Evolutionary conservation across 2,888 invertebrate genomes (phyloP), one percentile per base, ranked within the genome.

Genomic region (Scrobipalpa costella): DNA sequence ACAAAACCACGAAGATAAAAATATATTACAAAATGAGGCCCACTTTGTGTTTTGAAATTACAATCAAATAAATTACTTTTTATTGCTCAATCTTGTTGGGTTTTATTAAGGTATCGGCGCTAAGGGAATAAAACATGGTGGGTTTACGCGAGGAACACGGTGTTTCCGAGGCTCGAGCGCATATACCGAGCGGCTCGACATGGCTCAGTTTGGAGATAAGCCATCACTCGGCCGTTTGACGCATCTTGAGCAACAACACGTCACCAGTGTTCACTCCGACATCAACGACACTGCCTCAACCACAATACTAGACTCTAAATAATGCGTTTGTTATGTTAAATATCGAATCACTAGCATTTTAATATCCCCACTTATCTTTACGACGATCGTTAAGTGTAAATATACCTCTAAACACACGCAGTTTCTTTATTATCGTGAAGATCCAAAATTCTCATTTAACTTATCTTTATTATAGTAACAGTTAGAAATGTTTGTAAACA

Each of bases 11-110:
- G 80, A 80, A 88, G 85, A 87, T 86, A 89, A 91, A 90, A 90
- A 90, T 89, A 90, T 85, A 89, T 89, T 90, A 90, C 89, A 88
- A 90, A 90, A 88, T 88, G 86, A 90, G 90, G 79, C 79, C 87
- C 88, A 89, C 87, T 90, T 90, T 90, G 89, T 91, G 89, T 90
- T 90, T 90, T 90, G 88, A 89, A 90, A 91, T 90, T 90, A 91
- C 91, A 90, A 89, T 90, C 90, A 88, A 88, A 91, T 91, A 91
- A 91, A 91, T 91, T 91, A 90, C 89, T 80, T 90, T 91, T 91
- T 91, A 91, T 91, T 91, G 88, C 90, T 91, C 90, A 91, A 91
- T 91, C 90, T 90, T 81, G 90, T 90, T 90, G 88, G 88, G 80
- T 90, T 90, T 90, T 91, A 90, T 90, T 89, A 90, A 89, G 90